Base-by-base conservation (phyloP, 2,797 vertebrate genomes). In the Staurois parvus region DNA sequence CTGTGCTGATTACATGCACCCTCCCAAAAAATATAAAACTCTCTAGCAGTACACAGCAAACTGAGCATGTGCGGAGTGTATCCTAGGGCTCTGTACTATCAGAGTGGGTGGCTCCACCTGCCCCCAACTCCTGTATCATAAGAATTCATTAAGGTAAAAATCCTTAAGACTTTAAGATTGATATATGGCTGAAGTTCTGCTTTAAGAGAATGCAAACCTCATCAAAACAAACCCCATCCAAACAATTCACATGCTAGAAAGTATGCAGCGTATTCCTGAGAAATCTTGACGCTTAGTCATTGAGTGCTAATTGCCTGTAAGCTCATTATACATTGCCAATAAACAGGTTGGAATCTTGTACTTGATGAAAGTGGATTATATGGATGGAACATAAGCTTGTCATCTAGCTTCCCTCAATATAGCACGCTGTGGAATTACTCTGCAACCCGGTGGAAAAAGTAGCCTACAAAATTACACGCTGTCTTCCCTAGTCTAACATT, bases 331-430 rank as follows among this genome's bases (percentile, higher is more conserved):
- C 21, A 24, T 59, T 24, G 52, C 21, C 52, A 59, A 59, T 59
- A 59, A 59, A 59, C 52, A 59, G 52, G 52, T 59, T 59, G 21
- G 52, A 8, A 21, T 59, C 21, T 24, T 8, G 52, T 59, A 59
- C 19, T 1, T n/a, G 5, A 24, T 59, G 21, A 59, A 59, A 70
- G 19, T 67, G n/a, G 34, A 78, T 28, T 34, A 24, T 68, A 40
- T 28, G 10, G 26, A 67, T 10, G 76, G 5, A 48, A 7, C 13
- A 37, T 64, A 24, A 19, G 4, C 13, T 19, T 28, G 42, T 66
- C 48, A 59, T 76, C n/a, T 76, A 13, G n/a, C 15, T 79, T 72
- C 48, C 40, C 32, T 13, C 40, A 56, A 70, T 70, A 52, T 80
- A 48, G 67, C 32, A n/a, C 52, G 21, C 15, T 42, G 32, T 45